These are phyloP conservation scores for Benitochromis conjunctus DNA, from an alignment of 2,113 vertebrate genomes.

Conservation along the genomic window DNA sequence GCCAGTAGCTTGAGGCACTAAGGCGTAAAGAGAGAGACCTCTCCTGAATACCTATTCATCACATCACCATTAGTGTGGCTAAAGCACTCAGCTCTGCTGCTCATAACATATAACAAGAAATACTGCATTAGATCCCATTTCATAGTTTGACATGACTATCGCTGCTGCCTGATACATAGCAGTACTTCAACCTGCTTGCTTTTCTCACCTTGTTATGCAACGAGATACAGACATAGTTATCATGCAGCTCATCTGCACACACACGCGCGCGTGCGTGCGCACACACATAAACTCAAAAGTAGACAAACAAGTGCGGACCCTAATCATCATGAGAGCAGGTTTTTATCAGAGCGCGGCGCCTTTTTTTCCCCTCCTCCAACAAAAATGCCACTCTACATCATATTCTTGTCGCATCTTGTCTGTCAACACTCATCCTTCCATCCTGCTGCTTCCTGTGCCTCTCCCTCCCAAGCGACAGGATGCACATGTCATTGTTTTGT, in stretches of 20 bases:
- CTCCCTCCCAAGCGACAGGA: conserved; percentile 12
- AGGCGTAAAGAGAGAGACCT: conserved; percentile 55
- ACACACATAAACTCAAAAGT: not conserved
- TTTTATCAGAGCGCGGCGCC: conserved; percentile 31
- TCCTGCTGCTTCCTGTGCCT: conserved; percentile 24
- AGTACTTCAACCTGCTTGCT: not conserved
- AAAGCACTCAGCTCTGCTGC: conserved; percentile 27
- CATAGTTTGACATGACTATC: not conserved
- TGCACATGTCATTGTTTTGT: conserved; percentile 54
- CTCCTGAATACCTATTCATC: conserved; percentile 69
- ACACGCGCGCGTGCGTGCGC: not conserved
- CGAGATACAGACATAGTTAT: not conserved
- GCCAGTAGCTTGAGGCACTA: conserved; percentile 47
- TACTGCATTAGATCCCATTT: conserved; percentile 5
- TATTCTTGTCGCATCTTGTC: conserved; percentile 26
- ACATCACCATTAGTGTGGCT: conserved; percentile 52
- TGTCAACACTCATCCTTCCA: conserved; percentile 32
- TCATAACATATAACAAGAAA: conserved; percentile 38
- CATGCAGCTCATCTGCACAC: not conserved
- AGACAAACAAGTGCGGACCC: conserved; percentile 12
- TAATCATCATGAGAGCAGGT: conserved; percentile 29
- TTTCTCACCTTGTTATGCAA: not conserved
- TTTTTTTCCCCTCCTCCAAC: not conserved
- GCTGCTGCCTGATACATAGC: not conserved
- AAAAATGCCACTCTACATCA: conserved; percentile 56